Percentiles rank a stretch among this genome's conserved stretches.
These are phyloP conservation scores for Ephestia elutella DNA, from an alignment of 1,140 invertebrate genomes.

Conservation along the genomic window DNA sequence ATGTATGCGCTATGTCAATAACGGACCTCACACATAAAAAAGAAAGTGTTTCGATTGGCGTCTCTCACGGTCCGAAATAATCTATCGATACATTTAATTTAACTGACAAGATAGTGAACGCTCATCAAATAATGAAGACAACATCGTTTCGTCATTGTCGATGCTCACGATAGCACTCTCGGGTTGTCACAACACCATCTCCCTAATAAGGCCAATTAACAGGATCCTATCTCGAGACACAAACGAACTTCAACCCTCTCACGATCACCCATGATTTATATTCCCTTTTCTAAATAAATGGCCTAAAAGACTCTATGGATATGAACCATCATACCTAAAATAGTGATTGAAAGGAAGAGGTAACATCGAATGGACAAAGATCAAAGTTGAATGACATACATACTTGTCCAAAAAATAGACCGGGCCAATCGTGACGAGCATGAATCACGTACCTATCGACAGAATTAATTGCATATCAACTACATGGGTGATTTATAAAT, in stretches of 20 bases:
- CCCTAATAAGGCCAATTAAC: slow-evolving; percentile 73
- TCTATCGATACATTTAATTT: slow-evolving; percentile 73
- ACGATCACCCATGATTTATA: slow-evolving; percentile 19
- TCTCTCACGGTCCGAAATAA: slow-evolving; percentile 68
- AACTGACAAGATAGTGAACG: slow-evolving; percentile 72
- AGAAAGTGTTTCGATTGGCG: slow-evolving; percentile 52
- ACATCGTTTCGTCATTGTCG: slow-evolving; percentile 74
- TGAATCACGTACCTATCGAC: slow-evolving; percentile 45
- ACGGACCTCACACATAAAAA: slow-evolving; percentile 50
- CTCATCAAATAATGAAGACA: slow-evolving; percentile 73
- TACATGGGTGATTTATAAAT: slow-evolving; percentile 4
- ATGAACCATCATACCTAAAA: slow-evolving; percentile 38
- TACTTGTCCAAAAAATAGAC: slow-evolving; percentile 40
- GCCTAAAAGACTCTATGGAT: slow-evolving; percentile 29
- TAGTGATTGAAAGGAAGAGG: slow-evolving; percentile 58
- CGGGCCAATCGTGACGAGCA: slow-evolving; percentile 43
- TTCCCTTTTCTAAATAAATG: slow-evolving; percentile 12
- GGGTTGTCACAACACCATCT: slow-evolving; percentile 72
- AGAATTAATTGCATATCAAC: slow-evolving; percentile 32
- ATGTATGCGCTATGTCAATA: slow-evolving; percentile 39
- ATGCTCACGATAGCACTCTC: slow-evolving; percentile 72
- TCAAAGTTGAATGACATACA: slow-evolving; percentile 67
- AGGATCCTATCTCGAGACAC: slow-evolving; percentile 41
- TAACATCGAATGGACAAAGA: slow-evolving; percentile 56
- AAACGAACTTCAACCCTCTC: slow-evolving; percentile 44